phyloP scores from a whole-genome alignment of 2,888 invertebrate species.

The Pherbina coryleti region DNA sequence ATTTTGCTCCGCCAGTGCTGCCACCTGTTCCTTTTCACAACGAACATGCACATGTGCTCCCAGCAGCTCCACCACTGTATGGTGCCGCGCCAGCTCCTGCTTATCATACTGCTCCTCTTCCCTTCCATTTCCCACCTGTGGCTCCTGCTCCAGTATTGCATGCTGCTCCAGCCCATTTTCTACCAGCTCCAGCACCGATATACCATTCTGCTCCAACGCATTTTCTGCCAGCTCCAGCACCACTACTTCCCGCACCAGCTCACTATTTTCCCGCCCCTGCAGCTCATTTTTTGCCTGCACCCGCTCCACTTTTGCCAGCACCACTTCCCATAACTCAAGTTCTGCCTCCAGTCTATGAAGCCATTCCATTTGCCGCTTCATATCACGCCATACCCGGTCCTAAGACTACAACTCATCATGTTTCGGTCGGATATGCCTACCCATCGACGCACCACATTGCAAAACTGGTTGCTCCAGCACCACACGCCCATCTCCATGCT shows the following conservation, averaged over 20 bases:
- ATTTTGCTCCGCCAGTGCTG: constrained; percentile 52
- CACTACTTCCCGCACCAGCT: constrained; percentile 41
- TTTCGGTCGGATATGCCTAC: constrained; percentile 63
- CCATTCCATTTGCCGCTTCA: constrained; percentile 55
- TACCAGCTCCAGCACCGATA: constrained; percentile 39
- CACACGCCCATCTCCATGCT: constrained; percentile 56
- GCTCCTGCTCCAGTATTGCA: constrained; percentile 36
- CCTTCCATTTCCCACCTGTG: constrained; percentile 40
- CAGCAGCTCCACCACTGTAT: constrained; percentile 45
- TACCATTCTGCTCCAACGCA: constrained; percentile 28
- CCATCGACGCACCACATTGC: constrained; percentile 52
- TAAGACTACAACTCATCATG: constrained; percentile 63
- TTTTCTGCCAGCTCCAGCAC: constrained; percentile 44
- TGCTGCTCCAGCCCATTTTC: constrained; percentile 45
- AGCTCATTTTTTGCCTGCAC: constrained; percentile 48
- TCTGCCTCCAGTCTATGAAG: constrained; percentile 53
- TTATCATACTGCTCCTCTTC: constrained; percentile 39
- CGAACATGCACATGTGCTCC: constrained; percentile 40
- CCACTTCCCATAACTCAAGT: constrained; percentile 46
- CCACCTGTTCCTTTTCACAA: constrained; percentile 49
- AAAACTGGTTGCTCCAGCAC: constrained; percentile 51
- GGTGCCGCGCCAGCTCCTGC: constrained; percentile 41
- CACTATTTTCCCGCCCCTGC: constrained; percentile 41
- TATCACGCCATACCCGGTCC: constrained; percentile 66
- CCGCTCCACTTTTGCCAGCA: constrained; percentile 48